Percentiles rank a stretch among this genome's conserved stretches.
These are phyloP conservation scores for Drosophila rubida DNA, from an alignment of 2,888 invertebrate genomes.

Conservation along the genomic window DNA sequence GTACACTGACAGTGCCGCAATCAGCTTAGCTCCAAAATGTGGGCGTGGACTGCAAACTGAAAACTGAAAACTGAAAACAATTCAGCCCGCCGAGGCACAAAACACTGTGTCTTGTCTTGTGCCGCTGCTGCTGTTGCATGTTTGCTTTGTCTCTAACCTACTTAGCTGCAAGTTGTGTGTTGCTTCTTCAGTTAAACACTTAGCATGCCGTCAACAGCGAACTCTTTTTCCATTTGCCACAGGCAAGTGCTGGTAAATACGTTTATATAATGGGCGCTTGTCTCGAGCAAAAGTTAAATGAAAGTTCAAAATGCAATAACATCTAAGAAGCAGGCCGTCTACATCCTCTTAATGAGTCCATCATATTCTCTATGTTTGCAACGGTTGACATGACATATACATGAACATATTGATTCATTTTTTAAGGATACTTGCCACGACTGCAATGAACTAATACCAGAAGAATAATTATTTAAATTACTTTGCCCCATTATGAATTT, in stretches of 20 bases:
- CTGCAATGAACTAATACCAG: too few relatives aligned
- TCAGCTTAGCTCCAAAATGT: conserved; percentile 44
- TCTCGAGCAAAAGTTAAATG: too few relatives aligned
- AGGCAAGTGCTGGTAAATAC: conserved; percentile 16
- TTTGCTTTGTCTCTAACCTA: conserved; percentile 70
- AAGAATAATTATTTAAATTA: too few relatives aligned
- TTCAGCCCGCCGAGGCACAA: conserved; percentile 35
- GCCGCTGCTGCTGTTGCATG: conserved; percentile 36
- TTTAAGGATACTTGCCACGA: too few relatives aligned
- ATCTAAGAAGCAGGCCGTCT: too few relatives aligned
- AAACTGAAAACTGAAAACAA: conserved; percentile 43
- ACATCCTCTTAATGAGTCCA: too few relatives aligned
- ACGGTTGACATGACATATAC: too few relatives aligned
- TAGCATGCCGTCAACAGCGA: conserved; percentile 43
- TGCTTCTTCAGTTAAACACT: conserved; percentile 66
- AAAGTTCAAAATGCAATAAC: not conserved
- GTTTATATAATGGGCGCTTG: conserved; percentile 1
- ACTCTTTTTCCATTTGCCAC: conserved; percentile 21
- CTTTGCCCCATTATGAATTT: too few relatives aligned
- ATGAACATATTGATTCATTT: too few relatives aligned
- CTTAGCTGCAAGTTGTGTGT: conserved; percentile 62
- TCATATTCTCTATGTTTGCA: too few relatives aligned
- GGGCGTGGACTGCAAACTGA: conserved; percentile 47
- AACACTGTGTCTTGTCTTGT: conserved; percentile 35
- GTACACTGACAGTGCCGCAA: conserved; percentile 29